phyloP scores from a whole-genome alignment of 2,113 vertebrate genomes.

The Catagonus wagneri region DNA sequence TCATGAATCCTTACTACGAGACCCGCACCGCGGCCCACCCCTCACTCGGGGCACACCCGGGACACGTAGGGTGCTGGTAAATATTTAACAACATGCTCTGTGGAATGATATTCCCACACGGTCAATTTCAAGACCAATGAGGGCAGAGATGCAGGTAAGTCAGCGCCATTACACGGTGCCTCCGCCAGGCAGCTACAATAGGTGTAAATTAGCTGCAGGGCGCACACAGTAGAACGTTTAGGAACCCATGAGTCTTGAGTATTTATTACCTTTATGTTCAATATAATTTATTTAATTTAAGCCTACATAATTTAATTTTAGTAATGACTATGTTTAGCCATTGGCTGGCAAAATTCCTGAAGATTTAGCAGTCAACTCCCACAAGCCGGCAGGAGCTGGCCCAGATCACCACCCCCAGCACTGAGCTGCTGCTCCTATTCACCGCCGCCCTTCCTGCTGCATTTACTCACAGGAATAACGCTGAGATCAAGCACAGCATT shows the following conservation, averaged over 20 bases:
- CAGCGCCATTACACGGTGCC: accelerated
- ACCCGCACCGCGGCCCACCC: background rate
- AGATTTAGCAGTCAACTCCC: background rate
- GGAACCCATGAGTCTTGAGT: background rate
- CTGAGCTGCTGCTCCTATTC: accelerated
- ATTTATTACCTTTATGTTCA: slow-evolving; percentile 34
- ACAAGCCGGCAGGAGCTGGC: no score
- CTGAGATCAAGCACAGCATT: background rate
- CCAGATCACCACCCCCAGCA: background rate
- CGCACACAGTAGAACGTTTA: background rate
- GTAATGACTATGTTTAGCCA: background rate
- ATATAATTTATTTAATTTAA: background rate
- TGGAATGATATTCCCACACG: background rate
- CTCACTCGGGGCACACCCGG: background rate
- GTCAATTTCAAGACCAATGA: background rate
- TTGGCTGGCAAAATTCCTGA: background rate
- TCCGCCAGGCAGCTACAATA: accelerated
- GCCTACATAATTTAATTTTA: background rate
- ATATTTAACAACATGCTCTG: background rate
- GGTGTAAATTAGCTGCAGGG: background rate
- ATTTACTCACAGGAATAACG: background rate
- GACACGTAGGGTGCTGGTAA: background rate
- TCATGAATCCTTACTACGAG: background rate
- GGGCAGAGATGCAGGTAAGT: background rate
- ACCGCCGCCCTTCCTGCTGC: background rate